Evolutionary conservation across 2,797 vertebrate species (phyloP), one percentile per base, ranked within the genome.

Genomic region (Mormyrops attenuatus): DNA sequence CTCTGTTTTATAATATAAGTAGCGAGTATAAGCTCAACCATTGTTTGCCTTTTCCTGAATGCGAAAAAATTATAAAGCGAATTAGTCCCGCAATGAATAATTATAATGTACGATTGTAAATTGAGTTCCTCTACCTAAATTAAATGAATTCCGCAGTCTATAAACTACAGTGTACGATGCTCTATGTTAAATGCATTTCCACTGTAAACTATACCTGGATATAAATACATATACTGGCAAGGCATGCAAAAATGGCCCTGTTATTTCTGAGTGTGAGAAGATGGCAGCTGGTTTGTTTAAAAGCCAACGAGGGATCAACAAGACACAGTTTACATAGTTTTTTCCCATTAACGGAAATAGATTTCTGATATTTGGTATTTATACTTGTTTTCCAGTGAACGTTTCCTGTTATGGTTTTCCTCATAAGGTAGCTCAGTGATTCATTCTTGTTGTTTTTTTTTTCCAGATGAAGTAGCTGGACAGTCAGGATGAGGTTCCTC

Each of bases 201-300:
- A 82, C 77, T 47, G 41, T 82, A 47, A n/a, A 82, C 30, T 82
- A 47, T 82, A 82, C 77, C 77, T 44, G 77, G 41, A 82, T 47
- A 82, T 47, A 82, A 82, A 82, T 82, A 82, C 77, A 82, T 82
- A 82, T 8, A 82, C 77, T 82, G 77, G 41, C 41, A 47, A 47
- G 41, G 77, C 38, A n/a, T 44, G 15, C 41, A 20, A 47, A 82
- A 82, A 44, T 82, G 69, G 34, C 77, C 20, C 77, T 82, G 77
- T 82, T 82, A n/a, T 82, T 82, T 82, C 17, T 47, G 38, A 82
- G 17, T 47, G 8, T 44, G 41, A 82, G 41, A 82, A 47, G 77
- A 82, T 82, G 77, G 44, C 77, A 82, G 38, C 41, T 47, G 77
- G 17, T 22, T 82, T 82, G 77, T 82, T 44, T 82, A 82, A 82